phyloP scores from a whole-genome alignment of 2,888 invertebrate genomes.

The Leptinotarsa tumamoca region DNA sequence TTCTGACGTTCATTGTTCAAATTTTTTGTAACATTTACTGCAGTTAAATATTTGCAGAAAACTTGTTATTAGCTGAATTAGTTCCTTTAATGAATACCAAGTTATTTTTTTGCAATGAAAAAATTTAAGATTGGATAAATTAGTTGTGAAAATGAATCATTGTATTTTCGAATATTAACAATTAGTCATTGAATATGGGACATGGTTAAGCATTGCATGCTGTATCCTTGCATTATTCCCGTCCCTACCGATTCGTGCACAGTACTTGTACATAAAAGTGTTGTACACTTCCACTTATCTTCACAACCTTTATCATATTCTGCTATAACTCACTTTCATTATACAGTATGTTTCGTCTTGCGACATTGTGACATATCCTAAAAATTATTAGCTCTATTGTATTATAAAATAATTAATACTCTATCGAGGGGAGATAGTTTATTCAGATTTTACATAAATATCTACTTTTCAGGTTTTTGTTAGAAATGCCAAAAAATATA shows the following conservation, averaged over 20 bases:
- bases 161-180: background rate
- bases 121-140: no score
- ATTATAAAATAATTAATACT: background rate
- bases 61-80: no score
- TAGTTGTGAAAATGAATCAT: no score
- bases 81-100: no score
- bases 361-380: constrained; percentile 11
- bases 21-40: no score
- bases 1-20: no score
- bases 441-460: background rate
- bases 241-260: constrained; percentile 11
- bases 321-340: constrained; percentile 13
- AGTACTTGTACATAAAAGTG: constrained; percentile 13
- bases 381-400: background rate
- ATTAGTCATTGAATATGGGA: background rate
- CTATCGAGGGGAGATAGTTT: background rate
- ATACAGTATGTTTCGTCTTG: constrained; percentile 14
- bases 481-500: no score
- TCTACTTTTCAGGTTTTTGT: background rate
- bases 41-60: no score
- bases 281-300: background rate
- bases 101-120: background rate
- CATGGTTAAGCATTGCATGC: constrained; percentile 13
- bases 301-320: constrained; percentile 4
- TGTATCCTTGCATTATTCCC: constrained; percentile 5